Evolutionary conservation across 30 jellyfish, hydroid and myxozoan genomes (phyloP), one percentile per base, ranked within the genome.

Genomic region (Turritopsis dohrnii): DNA sequence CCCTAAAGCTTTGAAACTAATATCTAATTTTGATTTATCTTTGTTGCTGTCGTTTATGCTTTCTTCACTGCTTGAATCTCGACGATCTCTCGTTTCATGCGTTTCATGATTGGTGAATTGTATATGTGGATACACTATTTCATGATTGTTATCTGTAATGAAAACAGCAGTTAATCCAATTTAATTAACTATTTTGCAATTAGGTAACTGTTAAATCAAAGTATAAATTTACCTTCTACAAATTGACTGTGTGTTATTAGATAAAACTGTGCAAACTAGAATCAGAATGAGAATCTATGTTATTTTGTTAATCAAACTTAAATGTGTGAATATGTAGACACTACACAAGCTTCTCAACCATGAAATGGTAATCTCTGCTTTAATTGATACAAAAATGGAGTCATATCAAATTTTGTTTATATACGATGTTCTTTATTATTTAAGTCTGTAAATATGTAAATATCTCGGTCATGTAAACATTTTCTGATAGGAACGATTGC

Each of bases 1-100:
- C 25, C 82, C 83, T 26, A 83, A 71, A 16, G 93, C 96, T 0
- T 65, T 54, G 71, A 88, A 88, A 18, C 30, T 31, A 29, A 80
- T 54, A 20, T 80, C 65, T 24, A 77, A n/a, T 77, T 77, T 77
- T 17, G 85, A 16, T 77, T 0, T 77, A 8, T 77, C 85, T 29
- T 22, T 18, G 13, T 69, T 26, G 26, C 20, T 27, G 0, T 75
- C 83, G 0, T 75, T 28, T 21, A 8, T 8, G 8, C 16, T 69
- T n/a, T 69, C 30, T 27, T 8, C 77, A 27, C 22, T 69, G 28
- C 22, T 69, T 69, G 9, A 23, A 18, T 52, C 72, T 60, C 74
- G 41, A 29, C 21, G 22, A 1, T 29, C 0, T 77, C 85, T 77
- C 53, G 52, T 19, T 30, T 24, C 29, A 7, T 22, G 19, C 71